Base-by-base conservation (phyloP, 1,140 invertebrate species). In the Drosophila eugracilis region DNA sequence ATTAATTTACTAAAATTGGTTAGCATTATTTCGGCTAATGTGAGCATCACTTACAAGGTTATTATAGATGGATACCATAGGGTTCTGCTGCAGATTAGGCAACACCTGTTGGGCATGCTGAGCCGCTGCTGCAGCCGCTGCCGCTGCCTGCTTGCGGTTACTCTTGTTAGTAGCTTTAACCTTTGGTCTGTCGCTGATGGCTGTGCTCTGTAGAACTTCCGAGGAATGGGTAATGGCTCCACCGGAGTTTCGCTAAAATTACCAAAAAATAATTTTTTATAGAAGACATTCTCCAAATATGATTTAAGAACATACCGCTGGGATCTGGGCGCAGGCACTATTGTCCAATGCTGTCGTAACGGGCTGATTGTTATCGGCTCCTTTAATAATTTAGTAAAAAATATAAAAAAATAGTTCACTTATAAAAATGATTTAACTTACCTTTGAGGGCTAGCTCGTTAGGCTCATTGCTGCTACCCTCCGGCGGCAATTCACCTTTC, bases 101-200 rank as follows among this genome's bases (percentile, higher is more conserved):
- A 85, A 57, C 14, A 62, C 60, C 12, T 81, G 75, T 26, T 81
- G 75, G 6, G 63, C 58, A 15, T 75, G 65, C 17, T 84, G 74
- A n/a, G 63, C 74, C 10, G 57, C 62, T 55, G 78, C 52, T 59
- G 75, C 39, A 66, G 80, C 28, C 26, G 79, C 49, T 48, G 59
- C 52, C 1, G 75, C 53, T 3, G 80, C 79, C 93, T 95, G 91
- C 94, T 88, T 95, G 14, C 94, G 93, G 80, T 95, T 95, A 86
- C 95, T 96, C 90, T 96, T 96, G 26, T 95, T 95, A 32, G 95
- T 94, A 6, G 95, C 95, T 91, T 96, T 96, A 0, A 94, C 95
- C 92, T 96, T 96, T 28, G 95, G 95, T 72, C 95, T 93, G 92
- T 96, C 96, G 90, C 95, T 95, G 36, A 96, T 95, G 54, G 95